A percentile compares a stretch with the other conserved stretches of the same genome.
Conservation (phyloP, 2,888 invertebrate genomes). For the Bellardia pandia region DNA sequence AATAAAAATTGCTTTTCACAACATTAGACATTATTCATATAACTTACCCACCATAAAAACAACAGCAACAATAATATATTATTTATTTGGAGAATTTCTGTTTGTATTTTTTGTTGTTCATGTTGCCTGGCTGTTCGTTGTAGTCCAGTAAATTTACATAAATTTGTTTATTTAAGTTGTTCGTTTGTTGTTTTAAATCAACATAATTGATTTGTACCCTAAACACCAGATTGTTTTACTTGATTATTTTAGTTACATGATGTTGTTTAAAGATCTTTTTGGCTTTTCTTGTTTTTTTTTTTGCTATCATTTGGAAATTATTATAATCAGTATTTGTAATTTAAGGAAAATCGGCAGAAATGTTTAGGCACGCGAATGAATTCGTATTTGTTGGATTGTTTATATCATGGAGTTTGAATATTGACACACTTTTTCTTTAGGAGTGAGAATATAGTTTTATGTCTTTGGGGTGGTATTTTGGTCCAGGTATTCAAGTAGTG, state of each 20-base stretch:
- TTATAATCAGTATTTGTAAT: constrained; percentile 35
- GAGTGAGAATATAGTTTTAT: too few species aligned
- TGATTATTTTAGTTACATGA: constrained; percentile 59
- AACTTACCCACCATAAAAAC: not conserved
- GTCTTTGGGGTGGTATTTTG: too few species aligned
- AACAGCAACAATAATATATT: constrained; percentile 1
- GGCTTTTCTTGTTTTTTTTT: not conserved
- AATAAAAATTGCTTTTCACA: constrained; percentile 42
- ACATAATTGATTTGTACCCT: constrained; percentile 72
- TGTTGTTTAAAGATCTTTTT: constrained; percentile 47
- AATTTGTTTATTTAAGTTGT: constrained; percentile 64
- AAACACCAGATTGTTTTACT: constrained; percentile 66
- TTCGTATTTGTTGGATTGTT: not conserved
- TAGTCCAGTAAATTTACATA: constrained; percentile 67
- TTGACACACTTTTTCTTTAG: not conserved
- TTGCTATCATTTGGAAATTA: constrained; percentile 41
- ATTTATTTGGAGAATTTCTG: constrained; percentile 48
- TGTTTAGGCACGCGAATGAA: constrained; percentile 53
- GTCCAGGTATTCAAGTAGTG: too few species aligned
- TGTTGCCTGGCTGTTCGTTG: constrained; percentile 10
- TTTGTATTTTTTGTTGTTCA: not conserved
- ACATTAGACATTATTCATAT: constrained; percentile 59
- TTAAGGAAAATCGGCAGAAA: constrained; percentile 28
- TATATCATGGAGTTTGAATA: not conserved
- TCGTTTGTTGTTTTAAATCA: constrained; percentile 57